These are phyloP conservation scores for Apantesis nais DNA, from an alignment of 2,888 invertebrate species.

Conservation along the genomic window DNA sequence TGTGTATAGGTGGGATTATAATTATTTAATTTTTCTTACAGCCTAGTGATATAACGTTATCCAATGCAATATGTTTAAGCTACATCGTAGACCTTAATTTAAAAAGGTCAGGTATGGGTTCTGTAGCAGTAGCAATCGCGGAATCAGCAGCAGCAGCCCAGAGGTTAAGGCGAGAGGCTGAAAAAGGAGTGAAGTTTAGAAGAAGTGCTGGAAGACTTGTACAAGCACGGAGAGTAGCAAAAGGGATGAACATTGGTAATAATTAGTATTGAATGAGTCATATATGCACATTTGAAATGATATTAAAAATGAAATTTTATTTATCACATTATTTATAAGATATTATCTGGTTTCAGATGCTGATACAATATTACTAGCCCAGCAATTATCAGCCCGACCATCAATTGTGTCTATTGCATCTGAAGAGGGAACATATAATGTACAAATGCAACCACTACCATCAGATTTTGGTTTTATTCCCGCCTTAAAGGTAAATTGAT, in stretches of 20 bases:
- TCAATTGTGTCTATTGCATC: constrained; percentile 81
- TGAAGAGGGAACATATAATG: constrained; percentile 74
- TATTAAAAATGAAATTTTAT: background rate
- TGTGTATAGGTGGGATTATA: background rate
- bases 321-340: background rate
- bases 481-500: constrained; percentile 63
- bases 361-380: constrained; percentile 79
- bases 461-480: constrained; percentile 81
- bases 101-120: constrained; percentile 79
- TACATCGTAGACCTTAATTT: constrained; percentile 77
- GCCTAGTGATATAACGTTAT: constrained; percentile 72
- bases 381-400: constrained; percentile 79
- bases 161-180: constrained; percentile 75
- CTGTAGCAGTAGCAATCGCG: constrained; percentile 74
- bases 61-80: constrained; percentile 80
- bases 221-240: constrained; percentile 77
- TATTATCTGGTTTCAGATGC: constrained; percentile 60
- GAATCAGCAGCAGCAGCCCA: constrained; percentile 80
- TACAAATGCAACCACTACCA: constrained; percentile 77
- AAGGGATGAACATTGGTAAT: constrained; percentile 79
- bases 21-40: constrained; percentile 41
- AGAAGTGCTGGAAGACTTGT: constrained; percentile 79
- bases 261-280: background rate
- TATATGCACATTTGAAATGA: background rate
- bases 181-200: constrained; percentile 77